Conservation (phyloP, 2,888 invertebrate genomes). For the Heliconius charithonia region DNA sequence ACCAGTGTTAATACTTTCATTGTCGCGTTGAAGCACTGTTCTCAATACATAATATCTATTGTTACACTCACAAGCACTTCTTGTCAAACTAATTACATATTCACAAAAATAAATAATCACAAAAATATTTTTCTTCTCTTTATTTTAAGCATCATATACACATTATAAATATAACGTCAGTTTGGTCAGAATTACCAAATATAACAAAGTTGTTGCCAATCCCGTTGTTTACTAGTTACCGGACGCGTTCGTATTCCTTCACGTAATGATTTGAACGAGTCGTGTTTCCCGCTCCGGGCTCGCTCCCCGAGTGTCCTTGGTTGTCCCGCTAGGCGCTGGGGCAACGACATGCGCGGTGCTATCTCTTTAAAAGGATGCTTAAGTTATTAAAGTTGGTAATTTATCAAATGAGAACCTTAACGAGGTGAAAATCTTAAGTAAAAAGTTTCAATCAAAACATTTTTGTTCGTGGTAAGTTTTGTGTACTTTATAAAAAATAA, state of each 20-base stretch:
- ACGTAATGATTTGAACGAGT: constrained; percentile 54
- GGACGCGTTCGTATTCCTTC: constrained; percentile 67
- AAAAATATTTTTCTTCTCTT: constrained; percentile 38
- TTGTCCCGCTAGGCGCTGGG: constrained; percentile 69
- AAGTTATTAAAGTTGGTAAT: constrained; percentile 78
- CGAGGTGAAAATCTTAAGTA: too few species aligned
- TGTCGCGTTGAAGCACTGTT: constrained; percentile 51
- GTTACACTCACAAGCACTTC: constrained; percentile 53
- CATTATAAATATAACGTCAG: constrained; percentile 2
- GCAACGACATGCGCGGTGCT: constrained; percentile 75
- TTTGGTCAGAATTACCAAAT: not conserved
- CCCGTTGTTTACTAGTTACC: constrained; percentile 65
- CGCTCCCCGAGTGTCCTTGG: constrained; percentile 75
- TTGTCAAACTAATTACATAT: constrained; percentile 42
- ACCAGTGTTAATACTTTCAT: constrained; percentile 73
- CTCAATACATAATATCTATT: constrained; percentile 53
- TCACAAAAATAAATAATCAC: constrained; percentile 37
- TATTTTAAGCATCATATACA: constrained; percentile 36
- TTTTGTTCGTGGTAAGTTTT: too few species aligned
- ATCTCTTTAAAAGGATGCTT: constrained; percentile 75
- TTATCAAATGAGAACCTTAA: too few species aligned
- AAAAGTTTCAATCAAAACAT: too few species aligned
- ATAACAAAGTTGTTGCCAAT: constrained; percentile 36
- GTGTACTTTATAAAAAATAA: not conserved
- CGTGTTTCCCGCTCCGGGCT: constrained; percentile 60